Percentiles rank a stretch among this genome's conserved stretches.
These are phyloP conservation scores for Porphyrio hochstetteri DNA, from an alignment of 2,113 vertebrate genomes.

Conservation along the genomic window DNA sequence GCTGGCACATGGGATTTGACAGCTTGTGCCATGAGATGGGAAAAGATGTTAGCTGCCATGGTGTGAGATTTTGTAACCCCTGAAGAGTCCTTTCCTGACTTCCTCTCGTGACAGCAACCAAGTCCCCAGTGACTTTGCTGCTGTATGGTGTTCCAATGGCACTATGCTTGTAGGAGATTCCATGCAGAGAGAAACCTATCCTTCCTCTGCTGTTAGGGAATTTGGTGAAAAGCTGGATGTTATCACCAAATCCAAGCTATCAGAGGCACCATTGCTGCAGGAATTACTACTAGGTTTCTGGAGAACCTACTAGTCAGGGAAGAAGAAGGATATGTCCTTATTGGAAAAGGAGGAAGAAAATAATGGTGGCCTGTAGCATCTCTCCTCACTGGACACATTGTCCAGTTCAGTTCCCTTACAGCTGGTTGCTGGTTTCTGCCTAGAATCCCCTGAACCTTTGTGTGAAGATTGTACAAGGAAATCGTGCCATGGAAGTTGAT, in stretches of 20 bases:
- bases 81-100: background rate
- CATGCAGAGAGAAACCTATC: background rate
- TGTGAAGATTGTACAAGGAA: slow-evolving; percentile 98
- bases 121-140: background rate
- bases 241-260: background rate
- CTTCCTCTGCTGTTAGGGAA: background rate
- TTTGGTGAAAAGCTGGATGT: background rate
- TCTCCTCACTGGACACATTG: background rate
- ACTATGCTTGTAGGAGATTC: background rate
- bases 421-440: slow-evolving; percentile 15
- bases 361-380: background rate
- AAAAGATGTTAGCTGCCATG: background rate
- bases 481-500: slow-evolving; percentile 94
- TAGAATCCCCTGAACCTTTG: slow-evolving; percentile 97
- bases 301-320: background rate
- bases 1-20: background rate
- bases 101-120: fast-evolving
- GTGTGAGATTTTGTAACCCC: background rate
- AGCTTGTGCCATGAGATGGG: background rate
- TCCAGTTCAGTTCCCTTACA: background rate
- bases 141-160: background rate
- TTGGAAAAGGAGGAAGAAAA: background rate
- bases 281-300: background rate
- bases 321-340: background rate
- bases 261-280: background rate